Conservation (phyloP, 2,113 vertebrate genomes). For the Bettongia penicillata region DNA sequence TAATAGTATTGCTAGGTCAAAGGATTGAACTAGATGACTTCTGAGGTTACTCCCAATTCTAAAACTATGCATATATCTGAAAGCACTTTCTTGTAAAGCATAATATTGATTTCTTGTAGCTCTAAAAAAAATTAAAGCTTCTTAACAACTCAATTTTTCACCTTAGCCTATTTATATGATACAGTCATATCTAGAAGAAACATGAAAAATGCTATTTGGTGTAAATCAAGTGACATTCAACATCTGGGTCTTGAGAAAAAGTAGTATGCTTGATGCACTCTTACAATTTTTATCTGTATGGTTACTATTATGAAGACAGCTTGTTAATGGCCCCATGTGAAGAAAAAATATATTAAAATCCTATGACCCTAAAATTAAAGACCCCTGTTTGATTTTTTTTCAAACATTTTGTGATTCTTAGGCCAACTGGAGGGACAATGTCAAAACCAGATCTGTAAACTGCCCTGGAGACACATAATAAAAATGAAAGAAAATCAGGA, state of each 20-base stretch:
- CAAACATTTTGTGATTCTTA: conserved; percentile 46
- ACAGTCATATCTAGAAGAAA: not conserved
- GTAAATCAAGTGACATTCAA: not conserved
- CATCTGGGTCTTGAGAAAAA: not conserved
- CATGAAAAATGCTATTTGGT: not conserved
- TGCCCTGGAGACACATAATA: conserved; percentile 52
- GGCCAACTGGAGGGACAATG: conserved; percentile 43
- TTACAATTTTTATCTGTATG: conserved; percentile 1
- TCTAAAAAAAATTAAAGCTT: not conserved
- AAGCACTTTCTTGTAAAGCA: not conserved
- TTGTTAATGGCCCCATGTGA: conserved; percentile 27
- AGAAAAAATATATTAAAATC: conserved; percentile 37
- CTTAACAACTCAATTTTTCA: not conserved
- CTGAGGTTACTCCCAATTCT: not conserved
- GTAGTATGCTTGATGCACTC: not conserved
- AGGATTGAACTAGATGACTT: not conserved
- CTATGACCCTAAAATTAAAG: conserved; percentile 47
- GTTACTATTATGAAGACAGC: not conserved
- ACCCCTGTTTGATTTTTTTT: not conserved
- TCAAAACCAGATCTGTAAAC: conserved; percentile 62
- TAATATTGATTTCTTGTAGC: not conserved
- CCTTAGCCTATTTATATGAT: not conserved
- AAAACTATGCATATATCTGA: not conserved
- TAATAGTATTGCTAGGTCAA: not conserved
- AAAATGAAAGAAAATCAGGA: conserved; percentile 37